A percentile compares a stretch with the other conserved stretches of the same genome.
Conservation (phyloP, 2,888 invertebrate species). For the Xestia c-nigrum region DNA sequence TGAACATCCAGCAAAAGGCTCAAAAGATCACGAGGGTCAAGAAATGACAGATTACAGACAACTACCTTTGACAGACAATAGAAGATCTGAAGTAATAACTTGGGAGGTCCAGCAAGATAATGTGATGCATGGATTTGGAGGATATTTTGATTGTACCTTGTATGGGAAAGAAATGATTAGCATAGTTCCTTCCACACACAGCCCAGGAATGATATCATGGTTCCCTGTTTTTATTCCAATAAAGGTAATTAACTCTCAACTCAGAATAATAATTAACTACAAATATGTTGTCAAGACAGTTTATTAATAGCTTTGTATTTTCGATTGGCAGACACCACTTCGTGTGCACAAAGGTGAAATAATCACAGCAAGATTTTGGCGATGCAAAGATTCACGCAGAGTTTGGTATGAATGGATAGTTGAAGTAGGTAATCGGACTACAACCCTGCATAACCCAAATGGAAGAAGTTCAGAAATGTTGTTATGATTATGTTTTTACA, state of each 20-base stretch:
- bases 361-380: slow-evolving; percentile 96
- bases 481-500: slow-evolving; percentile 71
- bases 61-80: slow-evolving; percentile 94
- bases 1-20: slow-evolving; percentile 95
- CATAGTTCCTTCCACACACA: slow-evolving; percentile 97
- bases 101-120: slow-evolving; percentile 94
- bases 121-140: slow-evolving; percentile 98
- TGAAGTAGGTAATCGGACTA: slow-evolving; percentile 79
- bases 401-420: slow-evolving; percentile 99
- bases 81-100: slow-evolving; percentile 92
- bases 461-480: slow-evolving; percentile 88
- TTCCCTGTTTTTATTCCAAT: slow-evolving; percentile 99
- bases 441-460: slow-evolving; percentile 82
- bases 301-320: neutral
- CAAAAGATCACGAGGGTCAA: slow-evolving; percentile 92
- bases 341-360: slow-evolving; percentile 93
- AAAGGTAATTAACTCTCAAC: slow-evolving; percentile 87
- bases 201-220: slow-evolving; percentile 99
- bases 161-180: slow-evolving; percentile 96
- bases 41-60: slow-evolving; percentile 92
- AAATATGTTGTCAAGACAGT: neutral
- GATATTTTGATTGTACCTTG: slow-evolving; percentile 97
- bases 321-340: slow-evolving; percentile 92
- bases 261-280: neutral
- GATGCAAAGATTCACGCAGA: slow-evolving; percentile 94